phyloP scores from a whole-genome alignment of 2,113 vertebrate species.

The Bubo bubo region DNA sequence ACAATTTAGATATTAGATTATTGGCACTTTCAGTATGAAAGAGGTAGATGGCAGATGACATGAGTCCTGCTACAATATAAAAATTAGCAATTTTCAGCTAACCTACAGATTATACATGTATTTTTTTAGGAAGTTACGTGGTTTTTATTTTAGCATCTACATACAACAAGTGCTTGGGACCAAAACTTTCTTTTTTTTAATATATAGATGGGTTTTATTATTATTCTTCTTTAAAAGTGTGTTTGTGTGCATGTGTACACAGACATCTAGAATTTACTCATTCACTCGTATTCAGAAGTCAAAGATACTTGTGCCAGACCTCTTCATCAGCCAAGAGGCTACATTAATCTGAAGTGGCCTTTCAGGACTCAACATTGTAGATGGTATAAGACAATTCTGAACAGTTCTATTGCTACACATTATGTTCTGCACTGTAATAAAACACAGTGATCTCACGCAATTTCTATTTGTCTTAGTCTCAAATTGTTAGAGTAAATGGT shows the following conservation, averaged over 20 bases:
- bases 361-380: not conserved
- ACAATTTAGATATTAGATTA: conserved; percentile 51
- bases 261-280: not conserved
- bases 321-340: not conserved
- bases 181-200: not conserved
- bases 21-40: conserved; percentile 2
- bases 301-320: not conserved
- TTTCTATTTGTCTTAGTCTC: not conserved
- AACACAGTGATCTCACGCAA: not conserved
- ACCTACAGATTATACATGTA: not conserved
- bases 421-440: not conserved
- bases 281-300: not conserved
- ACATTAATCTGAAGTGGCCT: not conserved
- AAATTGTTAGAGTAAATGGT: not conserved
- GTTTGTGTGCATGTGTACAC: not conserved
- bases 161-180: not conserved
- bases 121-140: not conserved
- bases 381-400: not conserved
- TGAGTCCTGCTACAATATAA: not conserved
- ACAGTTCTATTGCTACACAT: not conserved
- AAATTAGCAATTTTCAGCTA: not conserved
- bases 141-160: not conserved
- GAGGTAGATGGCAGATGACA: not conserved
- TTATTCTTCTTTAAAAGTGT: not conserved
- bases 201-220: fast-evolving